Percentiles rank a stretch among this genome's conserved stretches.
These are phyloP conservation scores for Proales similis DNA, from an alignment of 1,140 invertebrate species.

Conservation along the genomic window DNA sequence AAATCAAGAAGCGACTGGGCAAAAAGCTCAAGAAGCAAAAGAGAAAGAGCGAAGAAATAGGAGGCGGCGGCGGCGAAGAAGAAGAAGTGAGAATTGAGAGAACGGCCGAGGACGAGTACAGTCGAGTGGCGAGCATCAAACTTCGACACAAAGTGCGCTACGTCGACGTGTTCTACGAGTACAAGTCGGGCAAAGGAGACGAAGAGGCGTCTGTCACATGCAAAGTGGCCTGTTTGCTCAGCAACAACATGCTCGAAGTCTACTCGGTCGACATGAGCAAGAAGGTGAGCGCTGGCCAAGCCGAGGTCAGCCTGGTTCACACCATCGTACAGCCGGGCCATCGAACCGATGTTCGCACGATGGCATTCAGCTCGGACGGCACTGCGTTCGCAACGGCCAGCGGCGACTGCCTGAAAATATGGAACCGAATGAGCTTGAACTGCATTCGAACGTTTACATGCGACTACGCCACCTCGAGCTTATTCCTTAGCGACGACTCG, in stretches of 20 bases:
- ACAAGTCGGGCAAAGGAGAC: slow-evolving; percentile 61
- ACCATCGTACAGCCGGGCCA: slow-evolving; percentile 67
- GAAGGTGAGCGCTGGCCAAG: slow-evolving; percentile 41
- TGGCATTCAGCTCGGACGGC: slow-evolving; percentile 79
- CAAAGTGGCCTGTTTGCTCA: slow-evolving; percentile 20
- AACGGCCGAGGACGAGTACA: slow-evolving; percentile 63
- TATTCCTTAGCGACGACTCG: slow-evolving; percentile 82
- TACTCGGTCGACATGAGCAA: slow-evolving; percentile 12
- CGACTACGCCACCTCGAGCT: slow-evolving; percentile 65
- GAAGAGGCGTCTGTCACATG: slow-evolving; percentile 56
- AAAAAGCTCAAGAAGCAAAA: slow-evolving; percentile 68
- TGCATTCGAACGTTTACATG: slow-evolving; percentile 61
- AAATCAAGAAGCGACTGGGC: slow-evolving; percentile 61
- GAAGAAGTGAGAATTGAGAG: slow-evolving; percentile 39
- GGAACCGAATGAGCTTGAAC: slow-evolving; percentile 63
- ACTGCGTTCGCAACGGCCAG: slow-evolving; percentile 65
- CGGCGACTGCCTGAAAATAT: slow-evolving; percentile 78
- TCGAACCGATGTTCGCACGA: slow-evolving; percentile 72
- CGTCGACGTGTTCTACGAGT: slow-evolving; percentile 43
- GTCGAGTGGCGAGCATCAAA: slow-evolving; percentile 62
- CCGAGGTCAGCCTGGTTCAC: slow-evolving; percentile 61
- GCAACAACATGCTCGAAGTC: slow-evolving; percentile 21
- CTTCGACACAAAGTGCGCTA: slow-evolving; percentile 15
- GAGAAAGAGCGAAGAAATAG: slow-evolving; percentile 39
- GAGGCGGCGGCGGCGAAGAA: slow-evolving; percentile 40